Evolutionary conservation across 37 sponge, comb jelly and placozoan genomes (phyloP).

Genomic region (Mnemiopsis leidyi): DNA sequence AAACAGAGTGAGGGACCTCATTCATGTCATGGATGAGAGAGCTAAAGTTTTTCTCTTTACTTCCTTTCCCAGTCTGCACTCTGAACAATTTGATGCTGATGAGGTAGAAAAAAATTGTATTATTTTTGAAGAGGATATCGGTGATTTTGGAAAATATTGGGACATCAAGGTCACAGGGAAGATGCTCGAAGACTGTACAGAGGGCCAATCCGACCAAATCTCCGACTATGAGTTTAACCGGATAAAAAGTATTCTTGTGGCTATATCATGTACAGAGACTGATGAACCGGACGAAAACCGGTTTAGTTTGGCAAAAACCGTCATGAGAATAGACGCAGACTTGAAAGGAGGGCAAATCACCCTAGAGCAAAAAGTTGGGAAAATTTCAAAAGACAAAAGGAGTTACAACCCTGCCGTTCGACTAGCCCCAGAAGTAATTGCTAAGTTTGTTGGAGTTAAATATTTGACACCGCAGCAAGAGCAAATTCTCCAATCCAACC

Average conservation of each 20-base stretch:
- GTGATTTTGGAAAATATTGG: background rate
- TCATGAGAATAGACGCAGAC: background rate
- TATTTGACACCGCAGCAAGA: background rate
- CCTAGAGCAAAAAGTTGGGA: background rate
- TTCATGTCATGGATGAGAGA: background rate
- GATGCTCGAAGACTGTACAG: background rate
- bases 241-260: background rate
- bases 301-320: background rate
- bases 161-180: background rate
- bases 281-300: background rate
- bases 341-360: background rate
- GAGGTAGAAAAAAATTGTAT: background rate
- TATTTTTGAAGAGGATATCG: background rate
- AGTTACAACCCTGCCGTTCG: background rate
- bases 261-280: background rate
- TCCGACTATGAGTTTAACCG: background rate
- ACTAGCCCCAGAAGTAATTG: background rate
- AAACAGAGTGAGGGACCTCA: background rate
- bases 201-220: background rate
- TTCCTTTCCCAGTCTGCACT: background rate
- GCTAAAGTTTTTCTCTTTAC: background rate
- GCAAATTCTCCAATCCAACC: background rate
- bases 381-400: background rate
- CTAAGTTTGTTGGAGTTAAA: background rate
- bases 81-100: background rate